Base-by-base conservation (phyloP, 2,797 vertebrate genomes). In the Macropus fuliginosus region DNA sequence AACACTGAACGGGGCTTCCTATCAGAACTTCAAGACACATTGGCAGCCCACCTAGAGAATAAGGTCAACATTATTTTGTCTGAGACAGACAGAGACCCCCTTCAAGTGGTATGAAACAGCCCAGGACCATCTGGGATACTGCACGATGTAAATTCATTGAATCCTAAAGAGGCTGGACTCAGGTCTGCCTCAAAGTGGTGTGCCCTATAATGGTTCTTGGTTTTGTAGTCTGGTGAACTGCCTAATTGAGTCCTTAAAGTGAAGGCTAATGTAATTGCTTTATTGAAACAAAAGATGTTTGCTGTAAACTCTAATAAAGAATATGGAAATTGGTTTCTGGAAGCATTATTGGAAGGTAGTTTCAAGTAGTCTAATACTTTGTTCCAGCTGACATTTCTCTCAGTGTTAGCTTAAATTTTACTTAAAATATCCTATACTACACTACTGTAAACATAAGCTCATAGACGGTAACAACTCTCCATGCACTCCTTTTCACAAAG, bases 1-100 rank as follows among this genome's bases (percentile, higher is more conserved):
- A 99, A 99, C 99, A 99, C 99, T 0, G 99, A 99, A 98, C 99
- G 99, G 90, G 99, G 99, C 28, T 99, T 99, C 97, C 99, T 99
- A 97, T 94, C 98, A 1, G 99, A 99, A 91, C 99, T 99, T 97
- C 98, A 98, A 95, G 98, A 99, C 54, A 96, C 97, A 56, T 98
- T 99, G 13, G n/a, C 96, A 0, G 87, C 97, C 54, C 98, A 98
- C 91, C 98, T 99, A 40, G 98, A 99, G 14, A 98, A 99, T 56
- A 98, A 98, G 1, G 96, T 99, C 55, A 97, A 97, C 1, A 98
- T 99, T 94, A 90, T 97, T 21, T 93, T 99, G 96, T 99, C 99
- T 0, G 98, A 99, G 98, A 98, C 96, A 52, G 99, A 99, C 94
- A 98, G 98, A 98, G 99, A 99, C 98, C 99, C 99, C 3, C 99